Base-by-base conservation (phyloP, 1,140 invertebrate species). In the Aradophagus sp. region DNA sequence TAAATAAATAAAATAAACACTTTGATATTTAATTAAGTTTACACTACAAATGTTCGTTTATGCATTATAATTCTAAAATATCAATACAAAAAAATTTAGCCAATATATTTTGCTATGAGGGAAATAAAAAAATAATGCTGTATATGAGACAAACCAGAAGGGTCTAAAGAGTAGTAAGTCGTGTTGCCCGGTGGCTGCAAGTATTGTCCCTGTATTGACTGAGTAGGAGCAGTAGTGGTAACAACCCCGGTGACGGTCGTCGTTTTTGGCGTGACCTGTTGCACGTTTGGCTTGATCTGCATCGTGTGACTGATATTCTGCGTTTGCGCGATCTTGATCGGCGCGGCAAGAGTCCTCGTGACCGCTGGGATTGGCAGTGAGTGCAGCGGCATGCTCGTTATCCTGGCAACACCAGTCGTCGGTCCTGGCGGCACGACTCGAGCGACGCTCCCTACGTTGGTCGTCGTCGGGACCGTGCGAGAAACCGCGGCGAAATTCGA, bases 321-420 rank as follows among this genome's bases (percentile, higher is more conserved):
- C 5, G 74, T 55, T 11, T 80, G 69, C 4, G 79, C 68, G 5
- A 80, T 75, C 59, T 81, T 81, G 0, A 81, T 67, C 0, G 84
- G 75, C 0, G 82, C 62, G 1, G 79, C 66, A 0, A 80, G 65
- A 6, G 73, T 67, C n/a, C 82, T 71, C 0, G 80, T 75, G 0
- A 78, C 73, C 0, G 82, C 73, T 4, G 82, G 62, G n/a, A 85
- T 58, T 2, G 83, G 83, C 20, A 85, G 38, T 1, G 81, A 68
- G 55, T 85, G 84, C n/a, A 85, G 45, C 0, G 84, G 80, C 82
- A 86, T 85, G 5, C 79, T 77, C 2, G 84, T 76, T 47, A 86
- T 82, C 36, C 83, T 74, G 3, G 81, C 70, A 2, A 85, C 82
- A 0, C 44, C 39, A 2, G 80, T 76, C 5, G 83, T 72, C 2